Conservation (phyloP, 2,797 vertebrate species). For the Thamnophis elegans region DNA sequence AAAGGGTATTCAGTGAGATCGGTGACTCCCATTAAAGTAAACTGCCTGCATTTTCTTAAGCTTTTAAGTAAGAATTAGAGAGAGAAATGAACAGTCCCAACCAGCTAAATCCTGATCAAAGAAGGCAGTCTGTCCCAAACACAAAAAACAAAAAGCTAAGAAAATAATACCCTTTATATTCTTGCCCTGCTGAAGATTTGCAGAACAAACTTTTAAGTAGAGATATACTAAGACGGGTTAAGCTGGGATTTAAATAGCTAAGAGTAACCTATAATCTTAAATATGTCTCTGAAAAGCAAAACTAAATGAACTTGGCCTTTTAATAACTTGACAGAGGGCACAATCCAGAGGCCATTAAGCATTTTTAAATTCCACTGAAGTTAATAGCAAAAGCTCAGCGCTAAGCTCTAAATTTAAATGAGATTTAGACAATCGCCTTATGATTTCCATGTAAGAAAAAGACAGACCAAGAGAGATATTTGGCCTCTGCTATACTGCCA, state of each 20-base stretch:
- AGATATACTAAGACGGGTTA: neutral
- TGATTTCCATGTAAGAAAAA: neutral
- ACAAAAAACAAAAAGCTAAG: conserved; percentile 1
- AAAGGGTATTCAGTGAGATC: neutral
- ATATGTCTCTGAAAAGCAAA: neutral
- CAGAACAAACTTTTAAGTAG: neutral
- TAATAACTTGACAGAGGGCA: neutral
- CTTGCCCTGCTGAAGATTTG: neutral
- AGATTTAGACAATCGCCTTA: neutral
- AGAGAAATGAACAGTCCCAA: neutral
- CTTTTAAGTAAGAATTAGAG: conserved; percentile 16
- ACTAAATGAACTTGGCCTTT: neutral
- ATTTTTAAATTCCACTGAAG: neutral
- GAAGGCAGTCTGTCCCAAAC: neutral
- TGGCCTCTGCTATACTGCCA: neutral
- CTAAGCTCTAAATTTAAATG: neutral
- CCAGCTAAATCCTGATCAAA: conserved; percentile 10
- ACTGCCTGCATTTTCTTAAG: conserved; percentile 11
- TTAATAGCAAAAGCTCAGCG: neutral
- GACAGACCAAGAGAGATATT: neutral
- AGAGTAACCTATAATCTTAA: neutral
- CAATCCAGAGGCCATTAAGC: neutral
- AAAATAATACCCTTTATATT: neutral
- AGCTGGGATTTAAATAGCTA: neutral
- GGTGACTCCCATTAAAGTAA: conserved; percentile 19